Evolutionary conservation across 1,140 invertebrate genomes (phyloP).

Genomic region (Bathynomus jamesi): DNA sequence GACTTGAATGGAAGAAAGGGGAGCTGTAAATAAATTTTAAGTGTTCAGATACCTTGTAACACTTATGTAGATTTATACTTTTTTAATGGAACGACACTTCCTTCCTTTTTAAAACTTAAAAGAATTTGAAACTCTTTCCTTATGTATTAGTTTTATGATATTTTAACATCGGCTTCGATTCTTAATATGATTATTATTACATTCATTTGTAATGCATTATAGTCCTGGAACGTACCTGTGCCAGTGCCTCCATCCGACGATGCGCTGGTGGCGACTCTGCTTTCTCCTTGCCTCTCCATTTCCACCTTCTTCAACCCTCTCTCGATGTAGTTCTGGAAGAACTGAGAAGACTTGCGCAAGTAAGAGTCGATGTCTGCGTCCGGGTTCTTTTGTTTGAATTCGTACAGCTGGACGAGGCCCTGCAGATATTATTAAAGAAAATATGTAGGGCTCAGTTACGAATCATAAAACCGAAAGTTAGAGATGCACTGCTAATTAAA

Average conservation of each 20-base stretch:
- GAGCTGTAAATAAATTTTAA: constrained; percentile 21
- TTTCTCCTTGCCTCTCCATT: constrained; percentile 41
- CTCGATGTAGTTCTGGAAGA: constrained; percentile 87
- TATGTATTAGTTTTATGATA: no score
- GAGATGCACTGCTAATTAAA: no score
- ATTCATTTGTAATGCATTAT: no score
- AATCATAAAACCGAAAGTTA: no score
- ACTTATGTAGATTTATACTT: not conserved
- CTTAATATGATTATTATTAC: no score
- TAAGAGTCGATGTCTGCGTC: constrained; percentile 86
- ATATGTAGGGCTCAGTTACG: no score
- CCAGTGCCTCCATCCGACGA: constrained; percentile 24
- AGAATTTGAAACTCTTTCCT: not conserved
- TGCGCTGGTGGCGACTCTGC: constrained; percentile 12
- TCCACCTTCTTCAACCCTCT: constrained; percentile 75
- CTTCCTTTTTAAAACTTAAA: no score
- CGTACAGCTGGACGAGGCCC: constrained; percentile 77
- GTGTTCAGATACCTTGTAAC: no score
- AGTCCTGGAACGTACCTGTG: no score
- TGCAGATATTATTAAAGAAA: constrained; percentile 39
- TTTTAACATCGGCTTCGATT: no score
- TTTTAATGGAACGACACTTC: not conserved
- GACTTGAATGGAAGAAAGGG: constrained; percentile 36
- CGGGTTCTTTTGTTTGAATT: constrained; percentile 80
- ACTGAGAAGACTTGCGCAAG: constrained; percentile 76